Base-by-base conservation (phyloP, 2,888 invertebrate genomes). In the Pristionchus mayeri region DNA sequence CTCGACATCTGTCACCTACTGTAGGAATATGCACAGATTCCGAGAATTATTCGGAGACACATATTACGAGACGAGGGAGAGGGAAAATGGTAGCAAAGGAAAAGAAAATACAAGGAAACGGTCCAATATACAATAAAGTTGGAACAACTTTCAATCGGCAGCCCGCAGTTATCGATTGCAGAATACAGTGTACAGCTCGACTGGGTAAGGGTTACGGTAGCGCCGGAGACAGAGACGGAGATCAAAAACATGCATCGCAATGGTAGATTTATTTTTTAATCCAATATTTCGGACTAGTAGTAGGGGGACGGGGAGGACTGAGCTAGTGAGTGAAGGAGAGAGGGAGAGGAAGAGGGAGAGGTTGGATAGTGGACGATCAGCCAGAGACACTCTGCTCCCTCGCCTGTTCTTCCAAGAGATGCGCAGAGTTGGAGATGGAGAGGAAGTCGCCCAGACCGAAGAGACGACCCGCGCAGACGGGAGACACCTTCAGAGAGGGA, bases 391-490 rank as follows among this genome's bases (percentile, higher is more conserved):
- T 60, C 50, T 52, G 57, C 3, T 57, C 63, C 76, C 85, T 83
- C 48, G 67, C 80, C 24, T 83, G 24, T 63, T 85, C 85, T 13
- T 87, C 86, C 52, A 87, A 85, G 21, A 80, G 86, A 16, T 86
- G 85, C 34, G 79, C 83, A 13, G 87, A 86, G 34, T 87, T 86
- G 81, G 87, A 87, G 27, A 88, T 85, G 1, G 89, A 87, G 13
- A 88, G 86, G 2, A 89, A 88, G 16, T 86, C 84, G n/a, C 90
- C 89, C 21, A 91, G 87, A 7, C 91, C 91, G 84, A 87, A 89
- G 87, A 91, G 88, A 52, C 89, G 89, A n/a, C 91, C 90, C 67
- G 89, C 86, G 24, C 90, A 87, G 30, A 87, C 60, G 18, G 84
- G 84, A 9, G 90, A 86, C 4, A 90, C 88, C 89, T 91, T n/a